phyloP scores from a whole-genome alignment of 2,113 vertebrate genomes.

The Lagopus leucura region DNA sequence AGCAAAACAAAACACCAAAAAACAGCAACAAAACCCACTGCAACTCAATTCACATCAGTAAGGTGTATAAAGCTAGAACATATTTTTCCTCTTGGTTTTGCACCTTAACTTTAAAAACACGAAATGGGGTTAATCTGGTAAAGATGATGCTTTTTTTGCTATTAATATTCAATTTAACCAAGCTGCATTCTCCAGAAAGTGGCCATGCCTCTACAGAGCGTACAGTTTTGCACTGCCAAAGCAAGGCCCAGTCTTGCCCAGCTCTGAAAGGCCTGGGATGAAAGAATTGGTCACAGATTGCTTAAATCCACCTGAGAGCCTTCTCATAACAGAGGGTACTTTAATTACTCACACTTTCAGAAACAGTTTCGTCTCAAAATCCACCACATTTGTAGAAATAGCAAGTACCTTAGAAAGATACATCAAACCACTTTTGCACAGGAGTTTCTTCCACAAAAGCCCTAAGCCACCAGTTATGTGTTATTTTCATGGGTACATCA shows the following conservation, averaged over 20 bases:
- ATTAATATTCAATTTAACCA: constrained; percentile 48
- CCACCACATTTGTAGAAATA: not conserved
- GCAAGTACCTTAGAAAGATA: not conserved
- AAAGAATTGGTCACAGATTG: not conserved
- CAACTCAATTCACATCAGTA: constrained; percentile 40
- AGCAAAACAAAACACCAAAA: not conserved
- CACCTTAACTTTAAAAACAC: constrained; percentile 48
- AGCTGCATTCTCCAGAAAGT: not conserved
- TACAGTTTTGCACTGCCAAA: not conserved
- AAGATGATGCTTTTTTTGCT: not conserved
- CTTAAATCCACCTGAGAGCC: not conserved
- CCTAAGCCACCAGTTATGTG: not conserved
- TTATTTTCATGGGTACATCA: not conserved
- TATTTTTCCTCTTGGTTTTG: constrained; percentile 46
- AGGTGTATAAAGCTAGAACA: constrained; percentile 41
- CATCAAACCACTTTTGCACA: not conserved
- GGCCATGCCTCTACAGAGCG: not conserved
- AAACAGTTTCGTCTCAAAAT: constrained; percentile 3
- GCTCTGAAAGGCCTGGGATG: not conserved
- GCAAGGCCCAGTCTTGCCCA: not conserved
- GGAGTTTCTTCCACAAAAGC: not conserved
- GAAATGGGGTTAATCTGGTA: constrained; percentile 34
- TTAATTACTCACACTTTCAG: not conserved
- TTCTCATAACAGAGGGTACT: not conserved
- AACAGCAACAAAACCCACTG: not conserved